These are phyloP conservation scores for Cyphomyrus plagiostoma DNA, from an alignment of 2,113 vertebrate genomes.

Conservation along the genomic window DNA sequence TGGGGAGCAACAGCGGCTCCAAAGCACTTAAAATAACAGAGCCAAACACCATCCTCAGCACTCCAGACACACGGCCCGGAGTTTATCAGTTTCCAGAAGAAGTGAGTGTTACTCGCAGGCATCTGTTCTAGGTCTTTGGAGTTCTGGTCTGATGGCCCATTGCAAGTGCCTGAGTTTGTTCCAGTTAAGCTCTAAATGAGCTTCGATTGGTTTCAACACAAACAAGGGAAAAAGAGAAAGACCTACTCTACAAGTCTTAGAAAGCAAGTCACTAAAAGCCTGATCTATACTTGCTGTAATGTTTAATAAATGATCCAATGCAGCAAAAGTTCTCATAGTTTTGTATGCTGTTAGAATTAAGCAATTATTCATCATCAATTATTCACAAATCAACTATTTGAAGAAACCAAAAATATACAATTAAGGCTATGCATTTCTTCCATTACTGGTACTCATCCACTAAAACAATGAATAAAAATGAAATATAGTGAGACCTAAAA, in stretches of 20 bases:
- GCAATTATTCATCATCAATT: no score
- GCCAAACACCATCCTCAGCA: not conserved
- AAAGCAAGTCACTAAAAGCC: not conserved
- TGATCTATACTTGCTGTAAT: not conserved
- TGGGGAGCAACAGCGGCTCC: not conserved
- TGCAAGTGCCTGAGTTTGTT: not conserved
- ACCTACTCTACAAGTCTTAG: not conserved
- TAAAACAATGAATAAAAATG: not conserved
- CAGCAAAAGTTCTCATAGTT: not conserved
- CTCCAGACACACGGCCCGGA: not conserved
- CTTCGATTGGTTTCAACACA: not conserved
- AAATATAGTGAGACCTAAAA: not conserved
- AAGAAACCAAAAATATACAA: not conserved
- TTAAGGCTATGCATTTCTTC: not conserved
- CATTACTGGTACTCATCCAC: not conserved
- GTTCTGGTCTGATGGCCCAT: not conserved
- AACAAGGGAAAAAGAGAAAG: not conserved
- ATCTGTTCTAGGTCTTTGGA: not conserved
- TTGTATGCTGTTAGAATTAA: not conserved
- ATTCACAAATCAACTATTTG: not conserved
- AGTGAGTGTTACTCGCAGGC: not conserved
- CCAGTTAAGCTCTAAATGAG: not conserved
- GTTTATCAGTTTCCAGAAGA: not conserved
- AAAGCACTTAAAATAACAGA: not conserved
- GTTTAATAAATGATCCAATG: not conserved